Conservation (phyloP, 2,888 invertebrate genomes). For the Thelaira solivaga region DNA sequence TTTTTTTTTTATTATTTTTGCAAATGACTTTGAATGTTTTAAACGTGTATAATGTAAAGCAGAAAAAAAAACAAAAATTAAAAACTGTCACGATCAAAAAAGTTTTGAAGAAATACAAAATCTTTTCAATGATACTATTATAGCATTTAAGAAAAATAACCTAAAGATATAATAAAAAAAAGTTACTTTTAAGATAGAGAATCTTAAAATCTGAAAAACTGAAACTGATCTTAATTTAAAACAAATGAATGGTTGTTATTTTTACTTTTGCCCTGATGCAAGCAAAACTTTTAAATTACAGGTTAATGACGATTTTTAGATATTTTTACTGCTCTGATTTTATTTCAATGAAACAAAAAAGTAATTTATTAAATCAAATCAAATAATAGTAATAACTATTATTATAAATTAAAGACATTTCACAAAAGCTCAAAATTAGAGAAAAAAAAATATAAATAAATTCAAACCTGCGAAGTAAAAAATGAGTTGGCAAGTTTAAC, state of each 20-base stretch:
- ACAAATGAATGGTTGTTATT: conserved; percentile 26
- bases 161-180: neutral
- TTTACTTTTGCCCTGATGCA: neutral
- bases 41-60: conserved; percentile 57
- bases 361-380: conserved; percentile 52
- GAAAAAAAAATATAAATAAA: neutral
- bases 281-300: conserved; percentile 42
- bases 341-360: conserved; percentile 1
- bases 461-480: conserved; percentile 9
- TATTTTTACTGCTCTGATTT: conserved; percentile 1
- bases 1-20: conserved; percentile 11
- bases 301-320: conserved; percentile 33
- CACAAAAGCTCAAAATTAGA: conserved; percentile 20
- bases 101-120: conserved; percentile 27
- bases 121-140: conserved; percentile 29
- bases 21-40: conserved; percentile 59
- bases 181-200: conserved; percentile 40
- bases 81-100: conserved; percentile 57
- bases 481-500: conserved; percentile 29
- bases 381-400: conserved; percentile 52
- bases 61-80: neutral
- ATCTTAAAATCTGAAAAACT: conserved; percentile 34
- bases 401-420: conserved; percentile 47
- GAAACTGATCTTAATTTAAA: conserved; percentile 50
- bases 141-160: conserved; percentile 39